Evolutionary conservation across 2,797 vertebrate species (phyloP).

Genomic region (Crocodylus rhombifer): DNA sequence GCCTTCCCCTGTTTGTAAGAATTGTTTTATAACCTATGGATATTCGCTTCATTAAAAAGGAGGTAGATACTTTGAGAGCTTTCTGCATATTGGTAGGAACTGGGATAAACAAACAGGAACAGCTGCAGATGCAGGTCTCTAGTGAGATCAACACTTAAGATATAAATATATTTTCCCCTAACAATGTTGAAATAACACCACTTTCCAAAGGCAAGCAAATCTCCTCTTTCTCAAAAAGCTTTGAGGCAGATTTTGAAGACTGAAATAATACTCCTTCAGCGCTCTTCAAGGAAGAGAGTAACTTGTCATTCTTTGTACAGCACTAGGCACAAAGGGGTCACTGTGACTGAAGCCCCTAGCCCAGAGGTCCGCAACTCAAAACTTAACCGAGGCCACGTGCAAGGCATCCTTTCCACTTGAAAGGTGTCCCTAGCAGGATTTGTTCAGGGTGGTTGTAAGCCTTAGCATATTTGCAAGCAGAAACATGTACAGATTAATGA

Average conservation of each 20-base stretch:
- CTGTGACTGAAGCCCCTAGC: too few species aligned
- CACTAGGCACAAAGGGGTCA: fast-evolving
- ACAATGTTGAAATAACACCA: neutral
- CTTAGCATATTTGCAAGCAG: neutral
- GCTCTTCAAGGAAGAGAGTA: neutral
- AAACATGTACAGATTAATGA: too few species aligned
- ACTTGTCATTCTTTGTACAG: neutral
- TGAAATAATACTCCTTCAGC: neutral
- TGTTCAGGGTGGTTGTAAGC: neutral
- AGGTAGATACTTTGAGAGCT: neutral
- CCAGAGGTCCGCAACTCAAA: too few species aligned
- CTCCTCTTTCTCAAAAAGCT: neutral
- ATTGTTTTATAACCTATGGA: fast-evolving
- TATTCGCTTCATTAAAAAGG: neutral
- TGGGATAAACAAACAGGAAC: neutral
- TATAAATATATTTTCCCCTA: neutral
- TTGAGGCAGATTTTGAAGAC: neutral
- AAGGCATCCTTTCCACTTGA: too few species aligned
- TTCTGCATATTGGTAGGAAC: neutral
- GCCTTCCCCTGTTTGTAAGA: neutral
- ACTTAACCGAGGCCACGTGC: too few species aligned
- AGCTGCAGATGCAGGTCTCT: neutral
- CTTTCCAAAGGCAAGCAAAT: neutral
- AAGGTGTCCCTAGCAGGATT: fast-evolving
- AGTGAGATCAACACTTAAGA: neutral